Percentiles rank a stretch among this genome's conserved stretches.
Conservation (phyloP, 1,140 invertebrate species). For the Elysia chlorotica region DNA sequence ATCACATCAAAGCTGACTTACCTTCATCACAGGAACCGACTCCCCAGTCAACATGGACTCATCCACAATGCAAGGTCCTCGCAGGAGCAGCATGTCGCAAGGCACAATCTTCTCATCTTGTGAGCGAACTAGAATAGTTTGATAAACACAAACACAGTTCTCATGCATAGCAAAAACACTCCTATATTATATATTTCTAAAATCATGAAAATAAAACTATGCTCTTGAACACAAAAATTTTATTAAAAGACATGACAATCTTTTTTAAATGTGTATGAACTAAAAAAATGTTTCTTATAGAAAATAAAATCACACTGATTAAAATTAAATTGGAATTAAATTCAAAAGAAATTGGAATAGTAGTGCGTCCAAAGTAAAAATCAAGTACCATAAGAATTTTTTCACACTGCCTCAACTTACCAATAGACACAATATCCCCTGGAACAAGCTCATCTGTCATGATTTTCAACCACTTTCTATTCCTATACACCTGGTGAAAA, state of each 20-base stretch:
- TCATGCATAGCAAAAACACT: neutral
- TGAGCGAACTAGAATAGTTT: slow-evolving; percentile 76
- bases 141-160: neutral
- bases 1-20: slow-evolving; percentile 31
- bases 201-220: no score
- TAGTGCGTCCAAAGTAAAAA: no score
- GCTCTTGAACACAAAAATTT: no score
- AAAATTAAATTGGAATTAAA: neutral
- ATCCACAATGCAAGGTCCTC: slow-evolving; percentile 95
- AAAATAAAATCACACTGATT: neutral
- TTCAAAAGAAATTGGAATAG: no score
- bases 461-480: slow-evolving; percentile 88
- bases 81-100: slow-evolving; percentile 92
- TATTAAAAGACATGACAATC: no score
- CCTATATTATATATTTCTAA: no score
- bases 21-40: slow-evolving; percentile 99
- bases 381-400: no score
- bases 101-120: slow-evolving; percentile 91
- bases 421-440: slow-evolving; percentile 95
- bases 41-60: slow-evolving; percentile 96
- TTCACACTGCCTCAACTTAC: slow-evolving; percentile 33
- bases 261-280: no score
- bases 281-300: neutral
- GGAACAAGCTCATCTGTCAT: slow-evolving; percentile 88
- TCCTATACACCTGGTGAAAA: slow-evolving; percentile 80